A percentile compares a stretch with the other conserved stretches of the same genome.
phyloP scores from a whole-genome alignment of 2,797 vertebrate species.

The Aeoliscus strigatus region DNA sequence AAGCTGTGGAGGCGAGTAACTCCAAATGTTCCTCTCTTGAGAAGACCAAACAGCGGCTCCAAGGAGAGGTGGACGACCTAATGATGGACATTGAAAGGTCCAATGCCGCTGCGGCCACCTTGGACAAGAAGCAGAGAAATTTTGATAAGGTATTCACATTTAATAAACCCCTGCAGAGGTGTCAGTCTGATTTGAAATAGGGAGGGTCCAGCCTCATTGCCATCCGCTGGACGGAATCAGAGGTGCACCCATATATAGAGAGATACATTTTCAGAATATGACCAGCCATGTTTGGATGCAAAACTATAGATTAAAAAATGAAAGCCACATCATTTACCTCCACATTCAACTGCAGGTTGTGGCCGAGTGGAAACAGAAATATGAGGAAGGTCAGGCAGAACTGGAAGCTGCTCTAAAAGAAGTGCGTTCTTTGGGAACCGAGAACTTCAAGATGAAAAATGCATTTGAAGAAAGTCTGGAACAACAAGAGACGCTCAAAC shows the following conservation, averaged over 20 bases:
- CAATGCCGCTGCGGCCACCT: constrained; percentile 54
- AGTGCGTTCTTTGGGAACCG: constrained; percentile 71
- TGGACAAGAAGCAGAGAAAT: constrained; percentile 78
- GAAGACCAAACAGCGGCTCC: constrained; percentile 81
- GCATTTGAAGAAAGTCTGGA: constrained; percentile 79
- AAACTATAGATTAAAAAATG: too few species aligned
- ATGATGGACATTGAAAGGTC: constrained; percentile 71
- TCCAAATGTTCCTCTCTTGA: constrained; percentile 81
- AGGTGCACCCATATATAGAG: too few species aligned
- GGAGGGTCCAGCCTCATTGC: too few species aligned
- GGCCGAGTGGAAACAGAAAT: constrained; percentile 79
- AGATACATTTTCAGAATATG: too few species aligned
- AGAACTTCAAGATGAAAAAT: constrained; percentile 80
- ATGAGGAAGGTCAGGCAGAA: constrained; percentile 77
- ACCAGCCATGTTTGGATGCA: too few species aligned
- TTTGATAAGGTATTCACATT: constrained; percentile 52
- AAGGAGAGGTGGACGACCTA: constrained; percentile 52
- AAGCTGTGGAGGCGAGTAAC: constrained; percentile 75
- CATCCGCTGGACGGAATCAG: too few species aligned
- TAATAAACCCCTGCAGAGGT: too few species aligned
- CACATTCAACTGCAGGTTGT: constrained; percentile 19
- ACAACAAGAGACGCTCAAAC: constrained; percentile 74
- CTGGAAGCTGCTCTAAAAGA: constrained; percentile 79
- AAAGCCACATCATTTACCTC: too few species aligned
- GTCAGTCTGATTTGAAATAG: too few species aligned